These are phyloP conservation scores for Heptranchias perlo DNA, from an alignment of 2,113 vertebrate species.

Conservation along the genomic window DNA sequence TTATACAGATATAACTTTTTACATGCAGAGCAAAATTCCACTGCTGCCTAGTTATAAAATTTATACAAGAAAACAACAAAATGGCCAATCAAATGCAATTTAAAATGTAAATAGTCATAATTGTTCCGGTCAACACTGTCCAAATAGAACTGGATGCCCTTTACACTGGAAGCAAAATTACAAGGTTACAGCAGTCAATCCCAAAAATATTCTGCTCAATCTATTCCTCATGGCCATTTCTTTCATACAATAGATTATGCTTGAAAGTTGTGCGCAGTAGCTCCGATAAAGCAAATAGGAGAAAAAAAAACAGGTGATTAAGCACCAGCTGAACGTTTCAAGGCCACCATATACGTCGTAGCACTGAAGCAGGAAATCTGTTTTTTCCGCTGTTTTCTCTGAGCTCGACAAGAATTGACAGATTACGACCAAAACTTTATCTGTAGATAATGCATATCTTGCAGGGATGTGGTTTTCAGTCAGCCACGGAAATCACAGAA, in stretches of 20 bases:
- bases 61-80: neutral
- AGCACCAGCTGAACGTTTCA: neutral
- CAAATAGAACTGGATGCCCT: neutral
- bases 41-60: neutral
- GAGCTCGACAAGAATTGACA: neutral
- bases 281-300: neutral
- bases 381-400: neutral
- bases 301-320: too few species aligned
- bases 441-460: neutral
- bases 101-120: neutral
- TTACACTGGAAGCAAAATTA: neutral
- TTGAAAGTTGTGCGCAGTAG: neutral
- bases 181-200: neutral
- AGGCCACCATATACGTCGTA: neutral
- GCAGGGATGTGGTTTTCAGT: neutral
- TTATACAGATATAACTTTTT: too few species aligned
- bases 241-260: neutral
- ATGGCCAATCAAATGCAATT: neutral
- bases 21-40: neutral
- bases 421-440: neutral
- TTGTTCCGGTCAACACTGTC: neutral
- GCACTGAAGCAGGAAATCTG: neutral
- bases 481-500: neutral
- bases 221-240: too few species aligned
- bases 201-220: neutral